phyloP scores from a whole-genome alignment of 2,888 invertebrate species.

The Steinernema scapterisci region DNA sequence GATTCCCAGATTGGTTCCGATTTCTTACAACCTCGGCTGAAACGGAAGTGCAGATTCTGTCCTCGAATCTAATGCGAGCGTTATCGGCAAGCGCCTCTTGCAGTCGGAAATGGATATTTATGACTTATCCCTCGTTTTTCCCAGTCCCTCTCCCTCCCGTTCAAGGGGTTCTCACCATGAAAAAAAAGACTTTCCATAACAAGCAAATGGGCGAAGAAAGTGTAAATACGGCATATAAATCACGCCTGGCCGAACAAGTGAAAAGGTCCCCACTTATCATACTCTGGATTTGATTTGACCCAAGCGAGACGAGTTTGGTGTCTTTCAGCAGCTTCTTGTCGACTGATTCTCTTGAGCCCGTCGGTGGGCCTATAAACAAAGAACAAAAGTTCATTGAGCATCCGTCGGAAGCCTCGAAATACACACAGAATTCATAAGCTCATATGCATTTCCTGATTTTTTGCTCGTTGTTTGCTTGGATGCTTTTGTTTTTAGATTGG shows the following conservation, averaged over 20 bases:
- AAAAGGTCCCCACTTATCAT: neutral
- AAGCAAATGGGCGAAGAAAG: neutral
- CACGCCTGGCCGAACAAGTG: neutral
- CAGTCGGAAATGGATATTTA: conserved; percentile 21
- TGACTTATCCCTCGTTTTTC: neutral
- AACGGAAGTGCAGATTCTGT: neutral
- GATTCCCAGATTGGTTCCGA: neutral
- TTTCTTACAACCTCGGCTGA: conserved; percentile 1
- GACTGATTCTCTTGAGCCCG: too few species aligned
- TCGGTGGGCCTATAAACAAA: too few species aligned
- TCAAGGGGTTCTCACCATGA: neutral
- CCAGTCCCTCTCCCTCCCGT: neutral
- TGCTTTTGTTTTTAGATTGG: too few species aligned
- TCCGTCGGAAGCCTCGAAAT: too few species aligned
- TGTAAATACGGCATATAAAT: neutral
- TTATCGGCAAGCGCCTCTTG: neutral
- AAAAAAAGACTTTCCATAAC: neutral
- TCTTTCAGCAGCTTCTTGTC: too few species aligned
- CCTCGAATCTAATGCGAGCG: neutral
- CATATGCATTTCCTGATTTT: neutral
- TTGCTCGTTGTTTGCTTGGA: neutral
- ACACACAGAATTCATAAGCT: too few species aligned
- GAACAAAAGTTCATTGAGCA: neutral
- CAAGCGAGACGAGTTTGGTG: too few species aligned
- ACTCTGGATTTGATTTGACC: neutral